Percentiles rank a stretch among this genome's conserved stretches.
Conservation (phyloP, 2,113 vertebrate genomes). For the Antechinus flavipes region DNA sequence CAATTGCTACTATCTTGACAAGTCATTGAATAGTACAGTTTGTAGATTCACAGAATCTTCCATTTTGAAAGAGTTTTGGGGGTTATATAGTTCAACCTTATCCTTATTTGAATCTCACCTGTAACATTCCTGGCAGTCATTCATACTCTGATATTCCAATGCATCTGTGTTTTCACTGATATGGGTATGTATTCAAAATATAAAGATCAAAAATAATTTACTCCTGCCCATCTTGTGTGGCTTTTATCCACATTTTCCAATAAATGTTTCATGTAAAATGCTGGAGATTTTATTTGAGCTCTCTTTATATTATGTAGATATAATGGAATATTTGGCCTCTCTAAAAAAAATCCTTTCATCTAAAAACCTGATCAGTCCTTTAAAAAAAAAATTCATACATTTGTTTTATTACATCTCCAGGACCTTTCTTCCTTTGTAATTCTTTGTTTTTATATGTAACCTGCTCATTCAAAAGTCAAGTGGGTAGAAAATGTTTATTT, state of each 20-base stretch:
- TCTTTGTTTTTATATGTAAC: not conserved
- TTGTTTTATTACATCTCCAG: not conserved
- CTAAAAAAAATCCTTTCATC: not conserved
- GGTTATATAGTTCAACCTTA: not conserved
- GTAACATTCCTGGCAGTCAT: not conserved
- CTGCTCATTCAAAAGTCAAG: not conserved
- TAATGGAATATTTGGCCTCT: not conserved
- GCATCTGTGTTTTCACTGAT: not conserved
- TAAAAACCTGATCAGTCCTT: not conserved
- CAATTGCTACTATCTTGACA: conserved; percentile 33
- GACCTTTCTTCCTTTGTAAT: not conserved
- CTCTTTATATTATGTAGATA: not conserved
- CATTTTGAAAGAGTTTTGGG: conserved; percentile 10
- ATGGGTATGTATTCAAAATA: not conserved
- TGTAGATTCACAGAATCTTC: conserved; percentile 53
- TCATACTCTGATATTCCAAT: not conserved
- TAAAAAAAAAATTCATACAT: not conserved
- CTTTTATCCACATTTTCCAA: not conserved
- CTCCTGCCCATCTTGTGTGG: not conserved
- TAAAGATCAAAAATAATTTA: not conserved
- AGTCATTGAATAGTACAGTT: conserved; percentile 69
- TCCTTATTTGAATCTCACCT: not conserved
- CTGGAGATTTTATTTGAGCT: not conserved
- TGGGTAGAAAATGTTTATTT: not conserved
- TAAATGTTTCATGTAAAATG: not conserved